Evolutionary conservation across 1,140 invertebrate species (phyloP).

Genomic region (Formica exsecta): DNA sequence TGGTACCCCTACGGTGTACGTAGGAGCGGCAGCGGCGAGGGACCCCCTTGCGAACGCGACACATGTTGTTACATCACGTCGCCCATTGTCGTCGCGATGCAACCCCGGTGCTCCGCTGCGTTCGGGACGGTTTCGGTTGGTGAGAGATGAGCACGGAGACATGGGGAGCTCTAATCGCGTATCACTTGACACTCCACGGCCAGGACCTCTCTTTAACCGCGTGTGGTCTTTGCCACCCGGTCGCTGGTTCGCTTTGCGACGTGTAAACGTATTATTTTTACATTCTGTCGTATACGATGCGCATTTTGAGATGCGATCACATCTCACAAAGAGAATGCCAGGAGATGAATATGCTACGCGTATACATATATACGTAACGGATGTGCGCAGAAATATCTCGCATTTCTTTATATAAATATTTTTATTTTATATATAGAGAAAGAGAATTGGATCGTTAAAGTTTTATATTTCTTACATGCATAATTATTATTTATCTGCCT

Average conservation of each 20-base stretch:
- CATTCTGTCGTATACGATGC: constrained; percentile 8
- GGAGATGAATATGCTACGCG: not conserved
- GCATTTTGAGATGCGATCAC: not conserved
- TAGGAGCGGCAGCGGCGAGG: constrained; percentile 40
- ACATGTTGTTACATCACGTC: constrained; percentile 85
- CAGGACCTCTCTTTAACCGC: constrained; percentile 69
- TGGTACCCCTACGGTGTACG: constrained; percentile 64
- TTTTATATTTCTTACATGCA: not conserved
- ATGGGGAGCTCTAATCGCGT: constrained; percentile 80
- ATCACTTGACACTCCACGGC: constrained; percentile 83
- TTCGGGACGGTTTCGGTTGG: constrained; percentile 60
- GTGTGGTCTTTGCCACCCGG: constrained; percentile 1
- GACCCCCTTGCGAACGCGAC: constrained; percentile 80
- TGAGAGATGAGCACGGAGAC: constrained; percentile 67
- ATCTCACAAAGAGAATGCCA: not conserved
- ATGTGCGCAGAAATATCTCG: not conserved
- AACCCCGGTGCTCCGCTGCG: constrained; percentile 58
- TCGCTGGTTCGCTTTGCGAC: constrained; percentile 16
- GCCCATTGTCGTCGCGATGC: constrained; percentile 72
- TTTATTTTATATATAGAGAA: not conserved
- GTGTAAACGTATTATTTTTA: constrained; percentile 73
- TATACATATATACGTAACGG: not conserved
- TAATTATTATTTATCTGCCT: not conserved
- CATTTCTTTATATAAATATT: not conserved
- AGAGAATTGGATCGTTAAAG: not conserved